These are phyloP conservation scores for Papilio protenor DNA, from an alignment of 2,888 invertebrate species.

Conservation along the genomic window DNA sequence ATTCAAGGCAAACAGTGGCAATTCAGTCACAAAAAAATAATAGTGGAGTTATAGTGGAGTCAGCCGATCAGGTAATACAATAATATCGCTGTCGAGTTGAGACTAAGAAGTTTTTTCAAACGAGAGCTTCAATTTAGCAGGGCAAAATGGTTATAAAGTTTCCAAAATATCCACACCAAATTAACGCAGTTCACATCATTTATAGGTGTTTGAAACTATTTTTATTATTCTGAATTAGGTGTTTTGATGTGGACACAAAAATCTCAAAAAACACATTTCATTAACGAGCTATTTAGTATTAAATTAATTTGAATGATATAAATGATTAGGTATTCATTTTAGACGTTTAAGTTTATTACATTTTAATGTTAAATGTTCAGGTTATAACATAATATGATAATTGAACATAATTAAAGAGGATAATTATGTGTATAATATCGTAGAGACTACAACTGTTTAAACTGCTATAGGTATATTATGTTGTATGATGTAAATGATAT, in stretches of 20 bases:
- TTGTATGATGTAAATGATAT: not conserved
- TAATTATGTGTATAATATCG: not conserved
- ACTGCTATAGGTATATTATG: no score
- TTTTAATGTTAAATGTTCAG: constrained; percentile 12
- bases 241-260: not conserved
- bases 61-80: no score
- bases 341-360: not conserved
- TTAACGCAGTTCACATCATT: not conserved
- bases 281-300: constrained; percentile 3
- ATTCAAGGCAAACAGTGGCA: no score
- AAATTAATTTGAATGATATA: constrained; percentile 24
- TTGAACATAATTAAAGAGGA: not conserved
- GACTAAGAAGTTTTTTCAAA: no score
- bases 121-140: no score
- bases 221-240: not conserved
- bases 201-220: not conserved
- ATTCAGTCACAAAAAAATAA: no score
- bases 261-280: not conserved
- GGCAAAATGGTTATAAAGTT: not conserved
- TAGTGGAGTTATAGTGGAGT: no score
- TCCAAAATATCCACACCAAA: not conserved
- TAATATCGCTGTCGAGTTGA: no score
- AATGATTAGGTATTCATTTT: not conserved
- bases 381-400: constrained; percentile 8
- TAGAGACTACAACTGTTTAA: not conserved